Conservation (phyloP, 2,888 invertebrate species). For the Ormyrus pomaceus region DNA sequence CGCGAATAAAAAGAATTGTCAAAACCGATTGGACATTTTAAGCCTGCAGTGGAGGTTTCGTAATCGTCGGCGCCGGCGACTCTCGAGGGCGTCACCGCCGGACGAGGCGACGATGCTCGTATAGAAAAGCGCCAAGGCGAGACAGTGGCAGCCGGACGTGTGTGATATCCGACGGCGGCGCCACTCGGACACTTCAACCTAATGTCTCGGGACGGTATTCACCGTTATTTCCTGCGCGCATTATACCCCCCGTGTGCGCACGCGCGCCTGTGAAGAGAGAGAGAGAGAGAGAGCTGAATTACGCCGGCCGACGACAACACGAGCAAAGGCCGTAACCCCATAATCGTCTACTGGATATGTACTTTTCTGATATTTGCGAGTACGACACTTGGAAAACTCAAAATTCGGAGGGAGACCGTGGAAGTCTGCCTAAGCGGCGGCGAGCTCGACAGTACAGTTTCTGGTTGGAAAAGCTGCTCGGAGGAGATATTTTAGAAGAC, state of each 20-base stretch:
- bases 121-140: neutral
- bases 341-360: slow-evolving; percentile 54
- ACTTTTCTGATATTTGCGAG: slow-evolving; percentile 50
- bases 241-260: slow-evolving; percentile 19
- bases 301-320: slow-evolving; percentile 25
- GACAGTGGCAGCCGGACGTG: neutral
- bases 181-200: slow-evolving; percentile 58
- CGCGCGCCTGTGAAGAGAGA: slow-evolving; percentile 2
- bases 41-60: too few species aligned
- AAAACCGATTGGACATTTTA: too few species aligned
- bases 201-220: slow-evolving; percentile 54
- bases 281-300: slow-evolving; percentile 22
- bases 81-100: slow-evolving; percentile 5
- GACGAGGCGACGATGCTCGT: neutral
- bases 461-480: too few species aligned
- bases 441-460: too few species aligned
- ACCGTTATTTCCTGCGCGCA: slow-evolving; percentile 50
- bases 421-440: too few species aligned
- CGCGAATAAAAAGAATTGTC: too few species aligned
- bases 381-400: slow-evolving; percentile 34
- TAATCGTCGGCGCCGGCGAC: neutral
- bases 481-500: neutral
- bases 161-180: slow-evolving; percentile 43
- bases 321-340: slow-evolving; percentile 29
- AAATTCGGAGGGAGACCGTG: slow-evolving; percentile 5